Base-by-base conservation (phyloP, 2,797 vertebrate genomes). In the Coregonus suidteri region DNA sequence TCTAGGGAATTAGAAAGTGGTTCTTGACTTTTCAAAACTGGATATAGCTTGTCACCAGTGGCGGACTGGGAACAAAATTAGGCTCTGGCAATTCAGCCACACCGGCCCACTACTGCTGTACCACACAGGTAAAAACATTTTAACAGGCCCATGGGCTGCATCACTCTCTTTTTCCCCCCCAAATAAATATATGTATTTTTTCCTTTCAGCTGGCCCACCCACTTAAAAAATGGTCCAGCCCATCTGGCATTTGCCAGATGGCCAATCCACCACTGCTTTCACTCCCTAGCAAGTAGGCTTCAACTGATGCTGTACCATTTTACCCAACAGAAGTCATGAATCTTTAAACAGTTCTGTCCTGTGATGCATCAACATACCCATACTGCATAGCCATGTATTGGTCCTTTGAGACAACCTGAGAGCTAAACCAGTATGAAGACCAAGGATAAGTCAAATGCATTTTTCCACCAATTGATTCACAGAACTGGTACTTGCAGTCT, bases 311-410 rank as follows among this genome's bases (percentile, higher is more conserved):
- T n/a, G 34, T 1, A 54, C 51, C 52, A 72, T 52, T 75, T 4
- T 20, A 74, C n/a, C 41, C 6, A 52, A 51, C 74, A 67, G 41
- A 31, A 52, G 6, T 34, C 41, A 75, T 75, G 15, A 51, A 75
- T 66, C 20, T 75, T 75, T 67, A 34, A 75, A 35, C 25, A 67
- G 62, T 75, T 37, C 52, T 75, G 37, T 53, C 64, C 64, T 67
- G 20, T 65, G 18, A 67, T 30, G 14, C 74, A 20, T 75, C 64
- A 67, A 53, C 73, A 75, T 18, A 15, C 35, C 65, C 72, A 30
- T 15, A 51, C 41, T 68, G 41, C 62, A 11, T 52, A 2, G 16
- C 62, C 64, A 31, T 34, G 7, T 68, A 67, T 75, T 75, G 37
- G 7, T 51, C 74, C 41, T 53, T 31, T 18, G 74, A 68, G 74